These are phyloP conservation scores for Ceratina japonica DNA, from an alignment of 1,140 invertebrate species.

Conservation along the genomic window DNA sequence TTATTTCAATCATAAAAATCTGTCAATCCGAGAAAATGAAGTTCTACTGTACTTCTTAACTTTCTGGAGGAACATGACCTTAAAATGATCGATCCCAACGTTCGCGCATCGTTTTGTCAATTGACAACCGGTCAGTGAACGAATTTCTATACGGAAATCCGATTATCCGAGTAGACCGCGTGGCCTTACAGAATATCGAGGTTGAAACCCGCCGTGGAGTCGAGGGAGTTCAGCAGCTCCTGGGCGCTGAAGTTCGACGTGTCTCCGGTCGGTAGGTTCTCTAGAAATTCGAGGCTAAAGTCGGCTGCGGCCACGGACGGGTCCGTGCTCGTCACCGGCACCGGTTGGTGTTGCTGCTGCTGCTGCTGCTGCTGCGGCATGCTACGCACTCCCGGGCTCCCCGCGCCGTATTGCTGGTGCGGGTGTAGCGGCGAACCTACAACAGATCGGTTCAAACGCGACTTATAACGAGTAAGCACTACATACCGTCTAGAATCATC, in stretches of 20 bases:
- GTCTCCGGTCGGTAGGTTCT: constrained; percentile 86
- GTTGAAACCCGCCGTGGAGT: constrained; percentile 81
- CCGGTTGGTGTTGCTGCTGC: constrained; percentile 24
- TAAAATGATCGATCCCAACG: constrained; percentile 16
- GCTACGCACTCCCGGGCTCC: constrained; percentile 72
- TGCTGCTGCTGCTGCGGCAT: constrained; percentile 73
- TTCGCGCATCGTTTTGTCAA: too few relatives aligned
- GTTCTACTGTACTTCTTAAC: too few relatives aligned
- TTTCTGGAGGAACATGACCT: constrained; percentile 4
- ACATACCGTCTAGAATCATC: too few relatives aligned
- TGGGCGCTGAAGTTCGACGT: constrained; percentile 86
- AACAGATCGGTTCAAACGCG: constrained; percentile 3
- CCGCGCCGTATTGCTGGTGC: constrained; percentile 75
- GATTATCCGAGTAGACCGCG: constrained; percentile 55
- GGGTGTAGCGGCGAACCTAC: constrained; percentile 75
- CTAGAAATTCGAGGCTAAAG: constrained; percentile 90
- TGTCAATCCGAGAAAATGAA: too few relatives aligned
- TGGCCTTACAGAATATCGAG: constrained; percentile 78
- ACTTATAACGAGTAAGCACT: neutral
- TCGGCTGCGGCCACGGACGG: constrained; percentile 81
- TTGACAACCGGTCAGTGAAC: constrained; percentile 1
- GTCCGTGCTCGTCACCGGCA: constrained; percentile 72
- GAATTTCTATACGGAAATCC: constrained; percentile 2
- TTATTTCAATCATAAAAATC: too few relatives aligned
- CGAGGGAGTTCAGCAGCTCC: constrained; percentile 87